Percentiles rank a stretch among this genome's conserved stretches.
phyloP scores from a whole-genome alignment of 1,140 invertebrate species.

The Drosophila punjabiensis region DNA sequence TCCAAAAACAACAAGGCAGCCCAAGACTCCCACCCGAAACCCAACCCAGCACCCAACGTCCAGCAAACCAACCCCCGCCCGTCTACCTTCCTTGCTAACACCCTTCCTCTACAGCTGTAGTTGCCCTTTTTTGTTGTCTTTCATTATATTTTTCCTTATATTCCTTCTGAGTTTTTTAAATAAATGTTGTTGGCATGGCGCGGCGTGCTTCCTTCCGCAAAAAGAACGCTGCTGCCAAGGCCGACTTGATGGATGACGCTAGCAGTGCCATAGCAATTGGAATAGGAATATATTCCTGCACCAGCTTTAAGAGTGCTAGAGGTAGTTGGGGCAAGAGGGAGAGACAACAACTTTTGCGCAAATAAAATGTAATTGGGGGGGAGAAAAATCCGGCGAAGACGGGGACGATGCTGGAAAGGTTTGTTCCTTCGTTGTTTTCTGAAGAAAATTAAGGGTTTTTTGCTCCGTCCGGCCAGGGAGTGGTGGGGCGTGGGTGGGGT shows the following conservation, averaged over 20 bases:
- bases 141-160: conserved; percentile 43
- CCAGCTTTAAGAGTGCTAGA: conserved; percentile 7
- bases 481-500: neutral
- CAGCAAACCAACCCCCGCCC: conserved; percentile 1
- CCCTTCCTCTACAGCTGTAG: conserved; percentile 37
- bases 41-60: conserved; percentile 3
- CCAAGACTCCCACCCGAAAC: neutral
- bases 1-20: conserved; percentile 10
- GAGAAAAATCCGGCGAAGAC: conserved; percentile 45
- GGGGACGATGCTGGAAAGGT: conserved; percentile 44
- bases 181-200: conserved; percentile 64
- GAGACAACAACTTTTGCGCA: conserved; percentile 57
- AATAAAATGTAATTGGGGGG: conserved; percentile 79
- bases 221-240: conserved; percentile 33
- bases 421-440: conserved; percentile 16
- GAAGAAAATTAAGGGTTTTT: conserved; percentile 17
- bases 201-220: conserved; percentile 60
- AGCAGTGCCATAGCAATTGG: conserved; percentile 50
- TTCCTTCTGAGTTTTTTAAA: conserved; percentile 47
- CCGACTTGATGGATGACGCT: conserved; percentile 57
- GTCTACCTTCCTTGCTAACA: neutral
- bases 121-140: conserved; percentile 65
- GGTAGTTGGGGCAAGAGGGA: conserved; percentile 10
- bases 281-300: conserved; percentile 40
- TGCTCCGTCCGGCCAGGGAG: neutral